Evolutionary conservation across 1,140 invertebrate species (phyloP).

Genomic region (Pogonomyrmex barbatus): DNA sequence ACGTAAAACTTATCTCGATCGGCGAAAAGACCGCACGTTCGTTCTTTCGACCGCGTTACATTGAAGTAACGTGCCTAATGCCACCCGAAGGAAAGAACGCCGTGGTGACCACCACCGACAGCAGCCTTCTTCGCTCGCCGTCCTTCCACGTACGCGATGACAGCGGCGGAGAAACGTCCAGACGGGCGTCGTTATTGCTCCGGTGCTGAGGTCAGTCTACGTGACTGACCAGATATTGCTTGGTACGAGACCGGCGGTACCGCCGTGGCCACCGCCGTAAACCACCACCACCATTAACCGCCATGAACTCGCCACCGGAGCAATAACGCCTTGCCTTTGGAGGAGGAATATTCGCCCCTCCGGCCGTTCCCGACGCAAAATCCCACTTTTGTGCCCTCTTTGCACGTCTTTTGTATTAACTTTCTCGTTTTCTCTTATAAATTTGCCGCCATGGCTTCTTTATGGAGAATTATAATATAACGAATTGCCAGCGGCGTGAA

Average conservation of each 20-base stretch:
- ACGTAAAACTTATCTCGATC: neutral
- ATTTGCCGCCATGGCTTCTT: neutral
- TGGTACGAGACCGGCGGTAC: conserved; percentile 74
- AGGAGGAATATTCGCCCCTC: conserved; percentile 64
- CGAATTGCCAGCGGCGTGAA: neutral
- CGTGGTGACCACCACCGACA: neutral
- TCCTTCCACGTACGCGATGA: conserved; percentile 69
- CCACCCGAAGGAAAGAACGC: conserved; percentile 20
- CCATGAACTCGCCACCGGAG: conserved; percentile 79
- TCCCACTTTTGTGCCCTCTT: conserved; percentile 52
- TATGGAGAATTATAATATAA: conserved; percentile 1
- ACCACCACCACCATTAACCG: conserved; percentile 78
- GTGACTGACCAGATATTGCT: conserved; percentile 84
- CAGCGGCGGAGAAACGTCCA: conserved; percentile 79
- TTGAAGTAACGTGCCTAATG: neutral
- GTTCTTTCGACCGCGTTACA: neutral
- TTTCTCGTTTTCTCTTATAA: conserved; percentile 5
- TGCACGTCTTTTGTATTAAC: conserved; percentile 57
- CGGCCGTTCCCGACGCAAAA: conserved; percentile 38
- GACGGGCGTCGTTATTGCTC: conserved; percentile 83
- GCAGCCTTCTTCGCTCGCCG: conserved; percentile 78
- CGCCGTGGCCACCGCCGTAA: conserved; percentile 77
- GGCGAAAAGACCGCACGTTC: neutral
- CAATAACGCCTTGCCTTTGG: conserved; percentile 78
- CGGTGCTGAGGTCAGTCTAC: conserved; percentile 85